A percentile compares a stretch with the other conserved stretches of the same genome.
phyloP scores from a whole-genome alignment of 1,140 invertebrate species.

The Teleogryllus occipitalis region DNA sequence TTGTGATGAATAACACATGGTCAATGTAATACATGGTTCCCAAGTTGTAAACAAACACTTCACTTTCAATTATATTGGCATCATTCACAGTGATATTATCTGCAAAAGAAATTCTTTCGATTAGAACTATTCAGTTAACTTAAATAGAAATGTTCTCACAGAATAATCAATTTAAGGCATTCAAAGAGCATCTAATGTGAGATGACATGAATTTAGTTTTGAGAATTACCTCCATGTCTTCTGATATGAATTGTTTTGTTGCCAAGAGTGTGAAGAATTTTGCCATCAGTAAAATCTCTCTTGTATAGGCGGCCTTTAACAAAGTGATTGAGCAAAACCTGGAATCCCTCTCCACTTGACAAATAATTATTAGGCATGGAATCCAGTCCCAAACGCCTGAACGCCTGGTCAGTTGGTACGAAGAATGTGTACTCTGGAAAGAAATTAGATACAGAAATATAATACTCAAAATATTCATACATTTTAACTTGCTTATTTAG shows the following conservation, averaged over 20 bases:
- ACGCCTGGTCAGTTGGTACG: conserved; percentile 49
- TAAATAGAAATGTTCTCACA: not conserved
- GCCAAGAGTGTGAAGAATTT: conserved; percentile 41
- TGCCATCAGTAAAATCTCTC: conserved; percentile 45
- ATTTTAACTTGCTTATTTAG: no score
- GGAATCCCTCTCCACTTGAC: conserved; percentile 42
- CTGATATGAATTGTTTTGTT: conserved; percentile 44
- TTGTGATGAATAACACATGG: conserved; percentile 39
- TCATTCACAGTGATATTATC: conserved; percentile 42
- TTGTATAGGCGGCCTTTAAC: conserved; percentile 50
- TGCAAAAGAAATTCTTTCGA: not conserved
- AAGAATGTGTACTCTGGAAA: conserved; percentile 50
- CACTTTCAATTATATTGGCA: conserved; percentile 46
- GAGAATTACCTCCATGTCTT: conserved; percentile 37
- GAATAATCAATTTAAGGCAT: not conserved
- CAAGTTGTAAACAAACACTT: conserved; percentile 52
- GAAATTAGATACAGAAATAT: not conserved
- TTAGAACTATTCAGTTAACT: no score
- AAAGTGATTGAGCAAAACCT: conserved; percentile 52
- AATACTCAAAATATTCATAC: no score
- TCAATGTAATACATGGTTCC: conserved; percentile 53
- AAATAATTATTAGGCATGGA: conserved; percentile 48
- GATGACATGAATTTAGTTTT: not conserved
- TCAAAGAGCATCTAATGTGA: not conserved
- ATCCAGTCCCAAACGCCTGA: conserved; percentile 44